Evolutionary conservation across 2,888 invertebrate genomes (phyloP), one percentile per base, ranked within the genome.

Genomic region (Megamerina dolium): DNA sequence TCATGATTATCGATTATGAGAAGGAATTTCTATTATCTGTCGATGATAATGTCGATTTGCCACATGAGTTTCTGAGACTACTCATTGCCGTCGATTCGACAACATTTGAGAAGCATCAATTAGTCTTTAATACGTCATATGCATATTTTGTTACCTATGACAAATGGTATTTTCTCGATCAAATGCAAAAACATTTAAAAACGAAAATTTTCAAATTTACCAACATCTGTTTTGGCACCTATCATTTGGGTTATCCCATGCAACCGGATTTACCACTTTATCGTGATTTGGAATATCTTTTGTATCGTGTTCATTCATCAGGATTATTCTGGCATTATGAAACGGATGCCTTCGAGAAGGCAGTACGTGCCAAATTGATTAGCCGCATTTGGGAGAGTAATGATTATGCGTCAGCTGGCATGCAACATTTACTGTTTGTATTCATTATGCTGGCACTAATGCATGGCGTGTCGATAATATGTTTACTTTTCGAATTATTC

Each of bases 1-100:
- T 64, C 5, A 60, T 66, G 63, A 57, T 66, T 29, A 57, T 64
- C 5, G 63, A 67, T 37, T 64, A 62, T 31, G 66, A 67, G 27
- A 19, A 57, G 45, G 57, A 64, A 5, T 64, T 63, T 36, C 42
- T 64, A 3, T 19, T n/a, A n/a, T n/a, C 55, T 6, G 39, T 50
- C n/a, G 10, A 51, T 5, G 32, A 53, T 17, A 34, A 41, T n/a
- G 41, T 19, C 6, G n/a, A 13, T 29, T 16, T 5, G 31, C 48
- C 55, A 0, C 9, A 20, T 0, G 56, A 49, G 3, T 65, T 65
- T 3, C 31, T 36, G 0, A 19, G 51, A 1, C 50, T 64, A 3
- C 27, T 66, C 12, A 32, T n/a, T n/a, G n/a, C n/a, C n/a, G n/a
- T n/a, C n/a, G n/a, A n/a, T n/a, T n/a, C n/a, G n/a, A n/a, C n/a